Conservation (phyloP, 1,140 invertebrate genomes). For the Nasonia longicornis region DNA sequence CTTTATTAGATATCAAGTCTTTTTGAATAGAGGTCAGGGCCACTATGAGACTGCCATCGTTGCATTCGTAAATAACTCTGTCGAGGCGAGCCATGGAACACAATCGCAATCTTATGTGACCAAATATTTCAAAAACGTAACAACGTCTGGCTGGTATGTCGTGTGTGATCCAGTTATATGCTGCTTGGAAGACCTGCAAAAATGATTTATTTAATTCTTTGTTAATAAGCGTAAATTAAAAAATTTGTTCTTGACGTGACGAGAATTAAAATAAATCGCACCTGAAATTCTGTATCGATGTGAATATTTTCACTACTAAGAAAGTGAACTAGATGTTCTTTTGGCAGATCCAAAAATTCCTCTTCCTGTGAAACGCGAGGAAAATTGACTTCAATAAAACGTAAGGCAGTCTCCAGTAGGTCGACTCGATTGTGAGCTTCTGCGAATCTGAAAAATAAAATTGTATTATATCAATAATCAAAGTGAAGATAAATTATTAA, state of each 20-base stretch:
- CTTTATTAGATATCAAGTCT: constrained; percentile 83
- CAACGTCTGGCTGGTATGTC: constrained; percentile 83
- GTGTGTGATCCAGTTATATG: constrained; percentile 90
- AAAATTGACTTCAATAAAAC: constrained; percentile 91
- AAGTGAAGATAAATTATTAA: neutral
- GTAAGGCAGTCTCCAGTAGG: constrained; percentile 82
- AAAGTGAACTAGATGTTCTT: constrained; percentile 83
- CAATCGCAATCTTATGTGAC: constrained; percentile 86
- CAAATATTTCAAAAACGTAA: constrained; percentile 89
- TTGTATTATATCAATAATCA: neutral
- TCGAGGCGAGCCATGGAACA: constrained; percentile 87
- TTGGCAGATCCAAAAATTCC: constrained; percentile 89
- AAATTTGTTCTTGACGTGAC: neutral
- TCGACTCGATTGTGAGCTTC: constrained; percentile 90
- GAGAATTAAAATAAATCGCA: constrained; percentile 53
- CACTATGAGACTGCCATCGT: constrained; percentile 84
- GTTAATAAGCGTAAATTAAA: constrained; percentile 36
- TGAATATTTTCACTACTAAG: constrained; percentile 90
- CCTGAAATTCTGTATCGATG: constrained; percentile 92
- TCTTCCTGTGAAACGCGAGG: constrained; percentile 84
- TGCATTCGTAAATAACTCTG: constrained; percentile 82
- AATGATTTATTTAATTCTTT: constrained; percentile 5
- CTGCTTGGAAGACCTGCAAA: constrained; percentile 85
- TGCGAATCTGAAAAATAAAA: constrained; percentile 79
- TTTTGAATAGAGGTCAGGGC: constrained; percentile 85